Conservation (phyloP, 2,113 vertebrate species). For the Dolichotis patagonum region DNA sequence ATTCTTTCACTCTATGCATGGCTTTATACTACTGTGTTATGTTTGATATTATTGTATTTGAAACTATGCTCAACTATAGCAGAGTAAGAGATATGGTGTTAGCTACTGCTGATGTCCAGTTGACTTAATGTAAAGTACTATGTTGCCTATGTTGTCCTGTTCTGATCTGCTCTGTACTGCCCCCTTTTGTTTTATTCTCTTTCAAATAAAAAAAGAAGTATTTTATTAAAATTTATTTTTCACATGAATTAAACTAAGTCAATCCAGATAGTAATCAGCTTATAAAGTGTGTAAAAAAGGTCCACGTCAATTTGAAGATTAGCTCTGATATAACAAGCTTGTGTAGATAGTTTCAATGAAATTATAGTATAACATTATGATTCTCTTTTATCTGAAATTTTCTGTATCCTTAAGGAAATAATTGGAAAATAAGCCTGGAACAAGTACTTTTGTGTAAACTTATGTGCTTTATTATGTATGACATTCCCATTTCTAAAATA, state of each 20-base stretch:
- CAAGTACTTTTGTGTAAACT: not conserved
- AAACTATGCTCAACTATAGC: too few relatives aligned
- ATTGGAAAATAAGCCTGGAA: not conserved
- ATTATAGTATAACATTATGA: not conserved
- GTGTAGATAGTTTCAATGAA: not conserved
- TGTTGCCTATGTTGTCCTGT: too few relatives aligned
- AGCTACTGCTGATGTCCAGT: too few relatives aligned
- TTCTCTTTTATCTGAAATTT: conserved; percentile 45
- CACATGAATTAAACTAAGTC: conserved; percentile 28
- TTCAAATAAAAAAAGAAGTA: too few relatives aligned
- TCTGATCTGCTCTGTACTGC: too few relatives aligned
- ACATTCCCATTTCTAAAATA: conserved; percentile 45
- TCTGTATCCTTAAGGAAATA: conserved; percentile 44
- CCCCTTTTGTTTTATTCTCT: too few relatives aligned
- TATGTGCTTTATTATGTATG: not conserved
- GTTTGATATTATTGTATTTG: too few relatives aligned
- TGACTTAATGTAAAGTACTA: too few relatives aligned
- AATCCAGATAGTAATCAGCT: conserved; percentile 32
- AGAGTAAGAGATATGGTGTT: too few relatives aligned
- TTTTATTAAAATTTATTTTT: conserved; percentile 61
- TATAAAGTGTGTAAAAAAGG: conserved; percentile 11
- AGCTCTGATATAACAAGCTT: conserved; percentile 13
- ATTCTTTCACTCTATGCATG: too few relatives aligned
- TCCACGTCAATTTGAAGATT: not conserved
- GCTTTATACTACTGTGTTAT: too few relatives aligned